Evolutionary conservation across 2,888 invertebrate genomes (phyloP).

Genomic region (Standfussiana lucernea): DNA sequence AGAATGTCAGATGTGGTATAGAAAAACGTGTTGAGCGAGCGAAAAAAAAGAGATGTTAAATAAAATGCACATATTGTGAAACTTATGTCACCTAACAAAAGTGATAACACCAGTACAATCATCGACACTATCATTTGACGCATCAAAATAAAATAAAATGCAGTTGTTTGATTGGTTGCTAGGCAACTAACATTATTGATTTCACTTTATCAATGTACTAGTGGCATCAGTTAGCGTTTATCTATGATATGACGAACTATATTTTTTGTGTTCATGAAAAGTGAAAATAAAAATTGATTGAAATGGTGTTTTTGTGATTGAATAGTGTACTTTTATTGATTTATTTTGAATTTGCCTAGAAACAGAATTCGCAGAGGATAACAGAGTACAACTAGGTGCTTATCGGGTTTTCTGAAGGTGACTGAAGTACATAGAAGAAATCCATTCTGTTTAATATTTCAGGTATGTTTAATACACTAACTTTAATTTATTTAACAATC

Average conservation of each 20-base stretch:
- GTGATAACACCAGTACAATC: constrained; percentile 8
- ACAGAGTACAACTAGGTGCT: background rate
- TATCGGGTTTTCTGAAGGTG: background rate
- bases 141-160: background rate
- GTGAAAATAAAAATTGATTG: background rate
- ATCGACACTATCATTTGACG: background rate
- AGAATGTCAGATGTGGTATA: too few species aligned
- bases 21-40: too few species aligned
- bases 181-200: constrained; percentile 61
- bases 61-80: background rate
- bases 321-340: background rate
- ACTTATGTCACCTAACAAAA: constrained; percentile 33
- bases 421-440: background rate
- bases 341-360: background rate
- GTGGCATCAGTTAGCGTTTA: constrained; percentile 43
- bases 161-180: constrained; percentile 58
- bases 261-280: background rate
- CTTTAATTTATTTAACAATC: background rate
- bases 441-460: background rate
- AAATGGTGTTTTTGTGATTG: background rate
- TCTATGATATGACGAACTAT: constrained; percentile 13
- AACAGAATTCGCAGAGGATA: background rate
- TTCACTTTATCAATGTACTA: constrained; percentile 41
- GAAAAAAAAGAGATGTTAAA: background rate
- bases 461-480: background rate